Evolutionary conservation across 1,140 invertebrate species (phyloP), one percentile per base, ranked within the genome.

Genomic region (Pseudachorutes palmiensis): DNA sequence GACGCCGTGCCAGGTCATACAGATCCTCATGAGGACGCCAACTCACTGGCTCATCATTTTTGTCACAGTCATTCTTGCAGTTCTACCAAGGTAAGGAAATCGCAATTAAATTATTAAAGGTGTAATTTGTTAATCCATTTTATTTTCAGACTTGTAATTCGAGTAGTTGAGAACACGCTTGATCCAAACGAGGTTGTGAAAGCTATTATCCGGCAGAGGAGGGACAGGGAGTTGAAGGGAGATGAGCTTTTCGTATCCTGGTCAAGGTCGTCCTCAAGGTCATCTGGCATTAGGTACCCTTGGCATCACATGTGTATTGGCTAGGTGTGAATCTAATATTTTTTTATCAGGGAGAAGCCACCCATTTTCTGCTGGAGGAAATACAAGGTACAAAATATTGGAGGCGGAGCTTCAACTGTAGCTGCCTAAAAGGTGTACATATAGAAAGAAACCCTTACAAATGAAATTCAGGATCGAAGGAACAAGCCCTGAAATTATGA

Each of bases 1-100:
- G 29, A 81, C 81, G 69, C 92, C 90, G 24, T 93, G 88, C 80
- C 89, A 88, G 86, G 89, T 95, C 26, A 88, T 94, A 78, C 86
- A 89, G 76, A 83, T 85, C 75, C 86, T 89, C 28, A 82, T 95
- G 70, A 78, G 77, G 36, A 85, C 88, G 65, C 82, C 85, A 2
- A 80, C 85, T 14, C 92, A 91, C 82, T 94, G 91, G 87, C 81
- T 92, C 26, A 84, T 88, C 33, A 83, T 93, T 36, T 66, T 89
- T 33, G 77, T 96, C 51, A 85, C 88, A 49, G 83, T 86, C 32
- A 85, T 92, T 26, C 78, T 90, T 28, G 87, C 91, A 55, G 80
- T 94, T 32, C 79, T 93, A 70, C 94, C 93, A 45, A 89, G 92
- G 92, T 94, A 83, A 79, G 70, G 48, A 19, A 12, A n/a, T 57